Conservation (phyloP, 92 coral and sea anemone species). For the Muricea muricata region DNA sequence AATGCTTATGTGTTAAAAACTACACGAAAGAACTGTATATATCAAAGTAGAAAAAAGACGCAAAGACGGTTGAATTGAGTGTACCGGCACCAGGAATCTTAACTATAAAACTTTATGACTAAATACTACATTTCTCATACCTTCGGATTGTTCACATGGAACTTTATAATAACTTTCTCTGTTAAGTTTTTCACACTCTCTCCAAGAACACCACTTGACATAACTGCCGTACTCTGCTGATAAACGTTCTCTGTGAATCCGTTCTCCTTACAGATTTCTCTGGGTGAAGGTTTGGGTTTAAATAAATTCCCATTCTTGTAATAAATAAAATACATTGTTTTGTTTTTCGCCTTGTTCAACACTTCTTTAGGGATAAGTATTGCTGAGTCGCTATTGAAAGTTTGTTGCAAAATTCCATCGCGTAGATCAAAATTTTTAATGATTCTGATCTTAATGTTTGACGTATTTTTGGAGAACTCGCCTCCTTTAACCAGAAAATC, state of each 20-base stretch:
- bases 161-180: slow-evolving; percentile 80
- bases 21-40: too few species aligned
- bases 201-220: slow-evolving; percentile 83
- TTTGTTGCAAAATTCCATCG: slow-evolving; percentile 56
- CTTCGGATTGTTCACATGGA: slow-evolving; percentile 37
- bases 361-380: slow-evolving; percentile 71
- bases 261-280: slow-evolving; percentile 72
- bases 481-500: slow-evolving; percentile 91
- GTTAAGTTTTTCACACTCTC: slow-evolving; percentile 72
- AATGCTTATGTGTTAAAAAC: too few species aligned
- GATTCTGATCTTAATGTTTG: slow-evolving; percentile 78
- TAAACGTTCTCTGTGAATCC: slow-evolving; percentile 74
- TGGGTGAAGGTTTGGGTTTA: slow-evolving; percentile 70
- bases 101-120: too few species aligned
- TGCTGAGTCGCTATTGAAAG: slow-evolving; percentile 54
- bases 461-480: slow-evolving; percentile 73
- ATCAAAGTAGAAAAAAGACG: too few species aligned
- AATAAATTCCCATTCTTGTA: slow-evolving; percentile 90
- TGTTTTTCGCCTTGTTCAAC: slow-evolving; percentile 69
- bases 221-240: slow-evolving; percentile 81
- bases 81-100: too few species aligned
- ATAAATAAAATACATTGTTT: slow-evolving; percentile 85
- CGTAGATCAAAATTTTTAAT: slow-evolving; percentile 66
- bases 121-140: background rate
- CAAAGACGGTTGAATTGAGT: too few species aligned